Conservation (phyloP, 2,113 vertebrate genomes). For the Caranx melampygus region DNA sequence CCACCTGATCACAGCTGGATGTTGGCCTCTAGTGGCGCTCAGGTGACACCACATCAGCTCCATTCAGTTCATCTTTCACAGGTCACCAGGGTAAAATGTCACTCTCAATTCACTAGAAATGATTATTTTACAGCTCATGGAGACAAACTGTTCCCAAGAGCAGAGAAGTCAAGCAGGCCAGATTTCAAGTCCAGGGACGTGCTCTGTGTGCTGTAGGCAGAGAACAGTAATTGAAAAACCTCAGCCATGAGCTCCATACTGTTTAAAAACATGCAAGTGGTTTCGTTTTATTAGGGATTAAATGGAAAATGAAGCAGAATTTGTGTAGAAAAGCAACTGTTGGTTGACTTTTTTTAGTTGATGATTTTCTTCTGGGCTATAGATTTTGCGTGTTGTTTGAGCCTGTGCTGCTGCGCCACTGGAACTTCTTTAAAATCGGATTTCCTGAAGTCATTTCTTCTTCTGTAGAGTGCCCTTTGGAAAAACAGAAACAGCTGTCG, state of each 20-base stretch:
- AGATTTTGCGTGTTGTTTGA: slow-evolving; percentile 10
- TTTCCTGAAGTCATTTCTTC: slow-evolving; percentile 50
- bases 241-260: not conserved
- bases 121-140: slow-evolving; percentile 23
- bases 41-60: not conserved
- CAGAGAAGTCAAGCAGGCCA: not conserved
- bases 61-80: slow-evolving; percentile 23
- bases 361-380: slow-evolving; percentile 10
- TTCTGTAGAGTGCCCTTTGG: slow-evolving; percentile 31
- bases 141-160: not conserved
- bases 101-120: slow-evolving; percentile 10
- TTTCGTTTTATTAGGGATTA: not conserved
- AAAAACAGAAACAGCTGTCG: slow-evolving; percentile 60
- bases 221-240: not conserved
- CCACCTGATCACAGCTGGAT: not conserved
- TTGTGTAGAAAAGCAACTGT: not conserved
- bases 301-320: slow-evolving; percentile 4
- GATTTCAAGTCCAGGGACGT: not conserved
- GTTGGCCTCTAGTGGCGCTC: slow-evolving; percentile 47
- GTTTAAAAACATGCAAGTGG: not conserved
- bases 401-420: slow-evolving; percentile 9
- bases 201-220: not conserved
- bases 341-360: slow-evolving; percentile 4
- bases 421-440: slow-evolving; percentile 43
- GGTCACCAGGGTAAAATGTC: slow-evolving; percentile 9